A percentile compares a stretch with the other conserved stretches of the same genome.
Conservation (phyloP, 2,888 invertebrate genomes). For the Noctua janthina region DNA sequence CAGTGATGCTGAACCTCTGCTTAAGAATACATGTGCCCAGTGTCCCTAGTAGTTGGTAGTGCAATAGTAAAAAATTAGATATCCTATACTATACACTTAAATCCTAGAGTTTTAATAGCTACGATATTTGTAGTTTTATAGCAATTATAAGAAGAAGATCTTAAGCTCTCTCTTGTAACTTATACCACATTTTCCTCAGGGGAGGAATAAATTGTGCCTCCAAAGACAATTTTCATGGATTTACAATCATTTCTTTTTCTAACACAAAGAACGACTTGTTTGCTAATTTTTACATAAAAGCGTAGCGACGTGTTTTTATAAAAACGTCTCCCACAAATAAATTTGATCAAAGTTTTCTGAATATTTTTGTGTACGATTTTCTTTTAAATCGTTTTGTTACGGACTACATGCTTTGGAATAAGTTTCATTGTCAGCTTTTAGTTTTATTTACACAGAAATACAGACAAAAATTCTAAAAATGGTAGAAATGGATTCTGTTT, state of each 20-base stretch:
- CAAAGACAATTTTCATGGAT: conserved; percentile 73
- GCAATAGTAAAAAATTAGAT: neutral
- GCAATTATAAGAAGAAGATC: neutral
- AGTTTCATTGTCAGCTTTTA: conserved; percentile 1
- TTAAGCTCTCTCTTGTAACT: conserved; percentile 30
- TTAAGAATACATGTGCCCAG: neutral
- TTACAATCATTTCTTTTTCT: conserved; percentile 71
- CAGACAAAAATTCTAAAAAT: no score
- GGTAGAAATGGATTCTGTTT: no score
- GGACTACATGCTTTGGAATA: neutral
- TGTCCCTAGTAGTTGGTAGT: neutral
- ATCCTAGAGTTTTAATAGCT: no score
- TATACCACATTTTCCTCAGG: conserved; percentile 52
- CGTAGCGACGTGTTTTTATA: conserved; percentile 58
- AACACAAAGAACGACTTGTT: conserved; percentile 69
- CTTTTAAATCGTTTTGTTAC: conserved; percentile 40
- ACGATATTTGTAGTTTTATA: no score
- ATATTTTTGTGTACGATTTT: conserved; percentile 54
- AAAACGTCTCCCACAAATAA: conserved; percentile 40
- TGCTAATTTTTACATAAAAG: conserved; percentile 70
- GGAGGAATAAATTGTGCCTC: conserved; percentile 73
- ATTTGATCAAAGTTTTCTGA: conserved; percentile 59
- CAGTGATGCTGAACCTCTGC: neutral
- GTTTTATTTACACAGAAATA: neutral
- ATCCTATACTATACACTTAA: neutral